Conservation (phyloP, 2,113 vertebrate species). For the Bubalus kerabau region DNA sequence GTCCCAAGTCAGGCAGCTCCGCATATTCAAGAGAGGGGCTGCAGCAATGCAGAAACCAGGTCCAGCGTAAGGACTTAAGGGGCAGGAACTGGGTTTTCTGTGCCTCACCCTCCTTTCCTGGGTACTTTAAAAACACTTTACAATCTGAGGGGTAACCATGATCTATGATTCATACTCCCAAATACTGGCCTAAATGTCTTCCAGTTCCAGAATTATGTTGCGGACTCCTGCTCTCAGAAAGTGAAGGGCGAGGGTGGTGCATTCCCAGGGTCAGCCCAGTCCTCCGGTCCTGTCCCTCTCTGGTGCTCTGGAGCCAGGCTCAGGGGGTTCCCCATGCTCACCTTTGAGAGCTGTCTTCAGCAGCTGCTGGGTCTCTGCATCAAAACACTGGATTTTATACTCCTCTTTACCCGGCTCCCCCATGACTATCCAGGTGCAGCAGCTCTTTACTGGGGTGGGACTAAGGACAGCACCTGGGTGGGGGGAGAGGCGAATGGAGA, state of each 20-base stretch:
- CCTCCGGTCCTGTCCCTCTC: neutral
- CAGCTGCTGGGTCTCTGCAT: slow-evolving; percentile 90
- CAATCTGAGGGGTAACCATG: neutral
- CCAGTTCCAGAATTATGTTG: neutral
- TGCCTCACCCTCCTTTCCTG: neutral
- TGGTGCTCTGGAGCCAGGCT: neutral
- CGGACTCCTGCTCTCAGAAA: neutral
- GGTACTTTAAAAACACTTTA: neutral
- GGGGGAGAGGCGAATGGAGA: neutral
- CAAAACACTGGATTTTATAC: slow-evolving; percentile 94
- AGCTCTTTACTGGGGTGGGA: neutral
- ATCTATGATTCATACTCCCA: neutral
- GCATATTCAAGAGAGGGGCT: neutral
- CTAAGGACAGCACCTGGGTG: slow-evolving; percentile 42
- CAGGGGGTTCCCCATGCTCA: slow-evolving; percentile 49
- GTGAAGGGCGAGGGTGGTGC: neutral
- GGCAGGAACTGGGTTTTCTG: neutral
- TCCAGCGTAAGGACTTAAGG: neutral
- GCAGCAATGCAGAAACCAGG: neutral
- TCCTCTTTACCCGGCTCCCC: slow-evolving; percentile 88
- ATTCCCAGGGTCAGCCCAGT: neutral
- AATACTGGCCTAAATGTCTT: neutral
- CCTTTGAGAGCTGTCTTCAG: slow-evolving; percentile 98
- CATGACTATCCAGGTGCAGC: slow-evolving; percentile 80
- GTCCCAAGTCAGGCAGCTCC: neutral